phyloP scores from a whole-genome alignment of 2,797 vertebrate genomes.

The Petrocephalus sullivani region DNA sequence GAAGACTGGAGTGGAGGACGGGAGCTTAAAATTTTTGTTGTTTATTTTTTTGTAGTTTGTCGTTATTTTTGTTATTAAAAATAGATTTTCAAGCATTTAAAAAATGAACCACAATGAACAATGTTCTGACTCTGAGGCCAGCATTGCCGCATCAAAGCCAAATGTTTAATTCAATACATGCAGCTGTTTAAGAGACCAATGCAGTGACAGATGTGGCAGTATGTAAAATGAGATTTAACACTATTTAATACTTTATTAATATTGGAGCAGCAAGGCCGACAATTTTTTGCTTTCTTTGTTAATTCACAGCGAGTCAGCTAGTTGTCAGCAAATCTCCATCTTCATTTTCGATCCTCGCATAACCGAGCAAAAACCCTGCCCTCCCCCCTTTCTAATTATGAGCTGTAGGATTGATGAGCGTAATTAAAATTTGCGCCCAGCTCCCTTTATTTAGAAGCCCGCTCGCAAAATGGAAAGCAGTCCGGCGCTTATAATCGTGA shows the following conservation, averaged over 20 bases:
- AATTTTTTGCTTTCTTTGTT: slow-evolving; percentile 15
- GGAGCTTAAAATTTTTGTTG: not conserved
- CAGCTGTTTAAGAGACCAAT: not conserved
- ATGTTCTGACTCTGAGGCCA: not conserved
- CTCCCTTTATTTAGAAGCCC: slow-evolving; percentile 36
- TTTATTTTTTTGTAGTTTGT: too few species aligned
- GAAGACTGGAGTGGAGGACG: not conserved
- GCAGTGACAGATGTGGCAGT: not conserved
- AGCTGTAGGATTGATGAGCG: slow-evolving; percentile 36
- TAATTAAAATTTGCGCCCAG: slow-evolving; percentile 34
- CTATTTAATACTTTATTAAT: not conserved
- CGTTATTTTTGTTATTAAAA: not conserved
- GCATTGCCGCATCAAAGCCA: not conserved
- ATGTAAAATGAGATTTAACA: not conserved
- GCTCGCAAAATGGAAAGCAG: slow-evolving; percentile 17
- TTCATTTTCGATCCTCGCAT: slow-evolving; percentile 21
- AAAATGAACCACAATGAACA: not conserved
- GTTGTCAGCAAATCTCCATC: slow-evolving; percentile 11
- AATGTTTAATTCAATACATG: not conserved
- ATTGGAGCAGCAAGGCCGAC: slow-evolving; percentile 1
- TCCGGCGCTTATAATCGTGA: slow-evolving; percentile 22
- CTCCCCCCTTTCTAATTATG: slow-evolving; percentile 26
- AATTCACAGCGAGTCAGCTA: slow-evolving; percentile 11
- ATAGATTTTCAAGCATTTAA: not conserved
- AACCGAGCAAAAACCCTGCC: slow-evolving; percentile 12